Evolutionary conservation across 2,797 vertebrate species (phyloP), one percentile per base, ranked within the genome.

Genomic region (Pangasius krempfi): DNA sequence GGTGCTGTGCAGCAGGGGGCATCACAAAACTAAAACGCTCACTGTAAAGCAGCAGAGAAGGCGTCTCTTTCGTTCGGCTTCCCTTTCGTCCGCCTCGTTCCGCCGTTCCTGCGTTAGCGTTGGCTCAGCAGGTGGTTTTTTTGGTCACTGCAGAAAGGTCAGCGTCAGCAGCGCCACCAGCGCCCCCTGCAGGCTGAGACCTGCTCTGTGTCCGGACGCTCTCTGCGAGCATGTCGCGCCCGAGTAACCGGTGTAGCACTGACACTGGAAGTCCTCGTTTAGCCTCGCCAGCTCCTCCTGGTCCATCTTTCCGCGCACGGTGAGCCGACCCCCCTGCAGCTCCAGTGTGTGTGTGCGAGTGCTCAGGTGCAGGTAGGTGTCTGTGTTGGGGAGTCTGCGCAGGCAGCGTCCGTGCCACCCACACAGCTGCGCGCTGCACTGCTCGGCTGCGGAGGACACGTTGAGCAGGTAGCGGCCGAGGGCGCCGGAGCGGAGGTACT

Each of bases 381-480:
- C 95, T 0, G 82, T 93, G 91, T 96, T 94, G 0, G 90, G 33
- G 6, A 18, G 37, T 58, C 85, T 93, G 83, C 97, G 96, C 82
- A 95, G 91, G 87, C 97, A 97, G 88, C 96, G 97, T 7, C 97
- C 96, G 0, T 89, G 95, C 44, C 91, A 95, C 44, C 92, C 91
- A 62, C 97, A 97, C 37, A 95, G 79, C 5, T 22, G 30, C 84
- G 86, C 92, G 87, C 97, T 97, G 93, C 97, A 97, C 82, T 94
- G 93, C 88, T 95, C 94, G 2, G 96, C 95, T 25, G 96, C 96
- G 1, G 92, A 95, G 40, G 96, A 95, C 40, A 97, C 95, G 16
- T 97, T 97, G 50, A 96, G 94, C 50, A 97, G 95, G 93, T 97
- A 97, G 56, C 70, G 95, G 5, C 96, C 96, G 91, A 97, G 93